Conservation (phyloP, 2,113 vertebrate genomes). For the Acrocephalus arundinaceus region DNA sequence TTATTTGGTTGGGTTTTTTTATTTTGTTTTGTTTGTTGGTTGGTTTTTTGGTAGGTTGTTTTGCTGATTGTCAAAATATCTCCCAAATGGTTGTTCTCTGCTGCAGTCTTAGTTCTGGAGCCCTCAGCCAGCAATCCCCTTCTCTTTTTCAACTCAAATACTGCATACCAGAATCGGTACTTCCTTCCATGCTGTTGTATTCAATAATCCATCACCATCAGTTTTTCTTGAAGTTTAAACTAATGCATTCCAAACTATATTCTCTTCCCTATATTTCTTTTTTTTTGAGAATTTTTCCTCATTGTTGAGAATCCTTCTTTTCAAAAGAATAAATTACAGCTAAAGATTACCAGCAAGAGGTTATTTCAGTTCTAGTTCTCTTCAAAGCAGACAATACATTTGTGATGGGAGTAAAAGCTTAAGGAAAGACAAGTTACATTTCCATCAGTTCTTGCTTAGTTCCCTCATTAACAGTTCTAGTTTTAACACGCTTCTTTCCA, state of each 20-base stretch:
- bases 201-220: neutral
- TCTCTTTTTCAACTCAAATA: neutral
- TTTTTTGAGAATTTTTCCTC: neutral
- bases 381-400: neutral
- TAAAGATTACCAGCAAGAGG: neutral
- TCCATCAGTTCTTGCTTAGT: conserved; percentile 40
- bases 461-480: neutral
- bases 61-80: neutral
- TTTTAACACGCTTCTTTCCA: neutral
- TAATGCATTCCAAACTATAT: neutral
- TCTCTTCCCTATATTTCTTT: neutral
- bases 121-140: neutral
- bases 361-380: neutral
- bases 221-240: neutral
- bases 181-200: neutral
- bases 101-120: neutral
- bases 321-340: neutral
- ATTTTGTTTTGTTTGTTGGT: neutral
- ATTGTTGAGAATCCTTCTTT: neutral
- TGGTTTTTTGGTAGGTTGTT: neutral
- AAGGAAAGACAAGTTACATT: neutral
- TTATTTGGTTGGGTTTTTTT: neutral
- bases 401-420: neutral
- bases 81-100: neutral
- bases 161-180: neutral